Base-by-base conservation (phyloP, 2,113 vertebrate genomes). In the Phrynocephalus versicolor region DNA sequence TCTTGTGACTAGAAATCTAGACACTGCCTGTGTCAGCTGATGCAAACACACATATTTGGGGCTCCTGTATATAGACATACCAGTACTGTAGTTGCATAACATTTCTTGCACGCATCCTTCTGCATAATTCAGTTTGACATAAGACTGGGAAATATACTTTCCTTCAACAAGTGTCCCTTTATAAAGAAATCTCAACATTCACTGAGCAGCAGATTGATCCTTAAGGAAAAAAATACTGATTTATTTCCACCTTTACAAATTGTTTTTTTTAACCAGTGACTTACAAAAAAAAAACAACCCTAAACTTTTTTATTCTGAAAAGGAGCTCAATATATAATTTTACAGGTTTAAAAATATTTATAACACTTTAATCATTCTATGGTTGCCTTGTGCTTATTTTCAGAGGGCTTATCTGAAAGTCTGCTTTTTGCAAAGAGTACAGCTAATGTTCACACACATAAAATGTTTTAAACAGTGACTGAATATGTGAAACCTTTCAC, bases 391-490 rank as follows among this genome's bases (percentile, higher is more conserved):
- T 7, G 0, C 2, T 18, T 80, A 79, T 58, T 90, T 92, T 30
- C 0, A 0, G 85, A 88, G 84, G 30, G 14, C 2, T 0, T 88
- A 87, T 83, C 83, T 71, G 58, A 87, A 87, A 70, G 87, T 2
- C 37, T 58, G 37, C 37, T 71, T 79, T 88, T 55, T 72, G 87
- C 80, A 89, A 82, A 55, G 2, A 37, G 30, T 83, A 27, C 3
- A 87, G 45, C 83, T 88, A 91, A 69, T 13, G 62, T 87, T 82
- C 67, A 79, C 83, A 85, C 84, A 88, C 82, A 51, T 77, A 81
- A 89, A 90, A 90, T 80, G 71, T 88, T 93, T 88, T 85, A 90
- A 86, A 88, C 83, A 87, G 74, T 62, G 88, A 87, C 83, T 88
- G 70, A 94, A 90, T 79, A 76, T 33, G 88, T 0, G 0, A 71